Evolutionary conservation across 1,140 invertebrate genomes (phyloP).

Genomic region (Eulimnadia texana): DNA sequence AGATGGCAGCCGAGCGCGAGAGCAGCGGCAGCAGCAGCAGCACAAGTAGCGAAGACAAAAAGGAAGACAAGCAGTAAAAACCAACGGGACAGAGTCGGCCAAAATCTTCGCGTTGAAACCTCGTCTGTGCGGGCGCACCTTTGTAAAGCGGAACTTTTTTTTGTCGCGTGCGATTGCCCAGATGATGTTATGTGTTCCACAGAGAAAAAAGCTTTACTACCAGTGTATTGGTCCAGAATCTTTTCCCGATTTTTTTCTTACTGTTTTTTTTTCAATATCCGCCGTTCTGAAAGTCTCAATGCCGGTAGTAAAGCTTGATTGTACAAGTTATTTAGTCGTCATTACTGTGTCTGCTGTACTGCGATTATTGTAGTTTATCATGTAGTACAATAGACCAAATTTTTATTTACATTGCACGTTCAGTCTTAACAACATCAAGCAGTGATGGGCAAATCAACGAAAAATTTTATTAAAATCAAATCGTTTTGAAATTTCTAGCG

Average conservation of each 20-base stretch:
- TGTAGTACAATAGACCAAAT: neutral
- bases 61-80: slow-evolving; percentile 3
- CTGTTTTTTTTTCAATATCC: no score
- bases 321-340: neutral
- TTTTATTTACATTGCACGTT: no score
- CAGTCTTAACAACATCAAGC: no score
- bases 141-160: neutral
- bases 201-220: neutral
- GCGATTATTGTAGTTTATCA: neutral
- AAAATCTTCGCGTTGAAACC: neutral
- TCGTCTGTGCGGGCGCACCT: neutral
- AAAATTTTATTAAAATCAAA: no score
- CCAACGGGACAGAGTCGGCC: neutral
- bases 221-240: neutral
- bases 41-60: neutral
- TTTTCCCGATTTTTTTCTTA: neutral
- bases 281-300: no score
- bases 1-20: slow-evolving; percentile 42
- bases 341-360: neutral
- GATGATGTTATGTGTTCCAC: neutral
- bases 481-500: no score
- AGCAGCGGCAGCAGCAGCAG: slow-evolving; percentile 1
- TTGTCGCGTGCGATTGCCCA: neutral
- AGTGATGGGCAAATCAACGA: no score
- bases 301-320: neutral